These are phyloP conservation scores for Oreortyx pictus DNA, from an alignment of 2,797 vertebrate genomes.

Conservation along the genomic window DNA sequence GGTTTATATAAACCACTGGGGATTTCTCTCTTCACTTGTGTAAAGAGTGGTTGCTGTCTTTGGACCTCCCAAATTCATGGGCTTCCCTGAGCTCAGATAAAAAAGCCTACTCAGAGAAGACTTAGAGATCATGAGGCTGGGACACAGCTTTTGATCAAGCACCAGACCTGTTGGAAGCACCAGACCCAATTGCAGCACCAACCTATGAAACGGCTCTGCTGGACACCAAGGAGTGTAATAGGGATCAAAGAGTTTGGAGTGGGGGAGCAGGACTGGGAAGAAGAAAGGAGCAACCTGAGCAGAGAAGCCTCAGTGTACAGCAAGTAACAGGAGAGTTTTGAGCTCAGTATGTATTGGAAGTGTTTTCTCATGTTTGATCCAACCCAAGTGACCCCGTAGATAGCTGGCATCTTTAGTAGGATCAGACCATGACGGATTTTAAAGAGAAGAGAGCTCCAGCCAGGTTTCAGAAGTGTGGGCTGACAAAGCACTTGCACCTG, in stretches of 20 bases:
- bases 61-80: not conserved
- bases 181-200: not conserved
- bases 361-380: not conserved
- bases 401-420: not conserved
- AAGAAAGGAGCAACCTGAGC: not conserved
- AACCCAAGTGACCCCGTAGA: not conserved
- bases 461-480: not conserved
- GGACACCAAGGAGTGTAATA: not conserved
- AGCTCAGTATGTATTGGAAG: not conserved
- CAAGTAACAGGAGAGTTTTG: not conserved
- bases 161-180: not conserved
- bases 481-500: slow-evolving; percentile 25
- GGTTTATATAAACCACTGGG: not conserved
- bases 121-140: not conserved
- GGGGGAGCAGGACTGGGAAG: not conserved
- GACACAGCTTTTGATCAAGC: not conserved
- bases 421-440: not conserved
- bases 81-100: not conserved
- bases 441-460: not conserved
- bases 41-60: not conserved
- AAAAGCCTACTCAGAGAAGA: not conserved
- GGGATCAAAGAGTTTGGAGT: not conserved
- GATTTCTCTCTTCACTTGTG: not conserved
- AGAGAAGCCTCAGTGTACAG: not conserved
- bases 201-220: not conserved